Evolutionary conservation across 2,797 vertebrate genomes (phyloP).

Genomic region (Carcharodon carcharias): DNA sequence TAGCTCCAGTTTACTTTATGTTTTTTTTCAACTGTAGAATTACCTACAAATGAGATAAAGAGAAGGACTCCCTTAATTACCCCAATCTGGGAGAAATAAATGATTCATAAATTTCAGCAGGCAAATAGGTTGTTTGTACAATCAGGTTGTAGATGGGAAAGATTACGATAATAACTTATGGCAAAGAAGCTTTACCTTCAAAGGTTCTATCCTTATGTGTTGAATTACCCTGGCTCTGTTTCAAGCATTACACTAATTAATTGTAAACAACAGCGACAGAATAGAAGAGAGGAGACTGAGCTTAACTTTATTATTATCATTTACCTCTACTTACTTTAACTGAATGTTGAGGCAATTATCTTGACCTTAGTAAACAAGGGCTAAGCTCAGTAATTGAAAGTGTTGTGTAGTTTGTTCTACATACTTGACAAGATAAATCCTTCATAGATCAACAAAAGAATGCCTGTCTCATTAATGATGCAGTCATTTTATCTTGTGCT

Average conservation of each 20-base stretch:
- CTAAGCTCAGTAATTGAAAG: slow-evolving; percentile 33
- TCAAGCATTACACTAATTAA: slow-evolving; percentile 37
- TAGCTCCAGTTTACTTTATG: slow-evolving; percentile 31
- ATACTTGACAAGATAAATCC: slow-evolving; percentile 32
- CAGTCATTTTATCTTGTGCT: slow-evolving; percentile 30
- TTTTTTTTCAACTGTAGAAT: slow-evolving; percentile 42
- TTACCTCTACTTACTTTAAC: slow-evolving; percentile 34
- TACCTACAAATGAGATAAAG: slow-evolving; percentile 48
- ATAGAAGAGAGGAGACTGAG: slow-evolving; percentile 21
- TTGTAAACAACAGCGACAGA: slow-evolving; percentile 33
- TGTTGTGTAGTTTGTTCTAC: slow-evolving; percentile 34
- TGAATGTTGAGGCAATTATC: slow-evolving; percentile 32
- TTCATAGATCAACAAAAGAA: slow-evolving; percentile 35
- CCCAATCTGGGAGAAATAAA: slow-evolving; percentile 52
- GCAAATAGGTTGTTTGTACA: slow-evolving; percentile 58
- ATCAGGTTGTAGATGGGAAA: slow-evolving; percentile 50
- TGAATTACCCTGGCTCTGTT: slow-evolving; percentile 34
- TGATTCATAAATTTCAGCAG: slow-evolving; percentile 48
- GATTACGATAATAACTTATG: slow-evolving; percentile 35
- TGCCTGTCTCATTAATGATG: slow-evolving; percentile 33
- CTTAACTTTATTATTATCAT: slow-evolving; percentile 38
- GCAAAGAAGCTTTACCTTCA: slow-evolving; percentile 35
- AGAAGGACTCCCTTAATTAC: slow-evolving; percentile 55
- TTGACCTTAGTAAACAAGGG: slow-evolving; percentile 29
- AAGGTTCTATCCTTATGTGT: slow-evolving; percentile 17